These are phyloP conservation scores for Pachymerium ferrugineum DNA, from an alignment of 2,888 invertebrate species.

Conservation along the genomic window DNA sequence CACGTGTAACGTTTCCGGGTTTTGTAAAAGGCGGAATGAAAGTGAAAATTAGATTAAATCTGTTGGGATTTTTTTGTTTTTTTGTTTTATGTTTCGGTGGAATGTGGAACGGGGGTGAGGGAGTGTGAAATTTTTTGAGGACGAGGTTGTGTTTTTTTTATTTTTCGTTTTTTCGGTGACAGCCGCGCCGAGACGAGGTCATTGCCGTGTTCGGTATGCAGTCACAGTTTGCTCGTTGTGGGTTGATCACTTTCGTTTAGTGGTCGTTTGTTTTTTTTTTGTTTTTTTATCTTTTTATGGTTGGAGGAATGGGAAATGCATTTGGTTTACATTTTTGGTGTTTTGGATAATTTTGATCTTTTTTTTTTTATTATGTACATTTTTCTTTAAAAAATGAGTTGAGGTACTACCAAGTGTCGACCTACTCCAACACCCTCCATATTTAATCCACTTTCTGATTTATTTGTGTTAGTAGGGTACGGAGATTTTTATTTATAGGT, in stretches of 20 bases:
- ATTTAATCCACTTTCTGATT: background rate
- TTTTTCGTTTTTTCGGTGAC: background rate
- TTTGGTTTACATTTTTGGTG: background rate
- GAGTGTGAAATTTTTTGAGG: background rate
- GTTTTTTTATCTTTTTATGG: no score
- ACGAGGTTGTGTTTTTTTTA: background rate
- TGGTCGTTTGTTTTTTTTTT: background rate
- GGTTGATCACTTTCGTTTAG: no score
- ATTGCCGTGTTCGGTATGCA: background rate
- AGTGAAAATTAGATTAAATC: no score
- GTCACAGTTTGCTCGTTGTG: no score
- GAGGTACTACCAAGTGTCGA: background rate
- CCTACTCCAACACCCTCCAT: background rate
- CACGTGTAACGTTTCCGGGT: slow-evolving; percentile 3
- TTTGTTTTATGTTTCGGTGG: background rate
- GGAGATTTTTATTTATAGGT: background rate
- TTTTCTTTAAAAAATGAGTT: background rate
- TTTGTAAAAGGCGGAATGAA: background rate
- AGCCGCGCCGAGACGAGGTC: background rate
- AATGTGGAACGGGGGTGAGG: no score
- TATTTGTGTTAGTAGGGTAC: slow-evolving; percentile 4
- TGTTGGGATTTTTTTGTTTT: background rate
- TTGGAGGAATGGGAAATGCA: no score
- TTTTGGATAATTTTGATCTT: background rate
- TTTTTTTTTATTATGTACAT: background rate